Percentiles rank a stretch among this genome's conserved stretches.
These are phyloP conservation scores for Tipula lateralis DNA, from an alignment of 2,888 invertebrate species.

Conservation along the genomic window DNA sequence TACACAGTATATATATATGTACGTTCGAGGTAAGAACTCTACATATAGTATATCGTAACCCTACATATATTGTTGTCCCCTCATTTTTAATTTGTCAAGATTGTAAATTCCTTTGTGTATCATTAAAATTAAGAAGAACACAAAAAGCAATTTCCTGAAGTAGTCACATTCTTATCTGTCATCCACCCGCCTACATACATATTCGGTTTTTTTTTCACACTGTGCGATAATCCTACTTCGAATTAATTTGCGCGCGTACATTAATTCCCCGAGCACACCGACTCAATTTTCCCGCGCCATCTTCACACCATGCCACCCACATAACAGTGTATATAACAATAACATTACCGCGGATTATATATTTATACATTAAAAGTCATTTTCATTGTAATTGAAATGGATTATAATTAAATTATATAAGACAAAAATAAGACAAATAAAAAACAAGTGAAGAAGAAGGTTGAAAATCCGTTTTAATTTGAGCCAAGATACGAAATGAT, in stretches of 20 bases:
- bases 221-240: background rate
- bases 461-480: conserved; percentile 15
- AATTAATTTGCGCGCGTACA: background rate
- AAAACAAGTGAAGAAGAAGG: conserved; percentile 5
- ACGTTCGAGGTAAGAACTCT: background rate
- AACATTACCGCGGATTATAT: background rate
- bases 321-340: background rate
- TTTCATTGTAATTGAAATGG: conserved; percentile 24
- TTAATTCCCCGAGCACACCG: background rate
- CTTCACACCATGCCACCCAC: background rate
- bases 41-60: background rate
- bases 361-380: conserved; percentile 20
- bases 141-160: background rate
- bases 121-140: background rate
- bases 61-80: background rate
- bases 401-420: conserved; percentile 6
- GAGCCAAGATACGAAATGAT: background rate
- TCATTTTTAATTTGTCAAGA: background rate
- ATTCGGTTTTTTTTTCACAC: background rate
- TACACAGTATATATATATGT: background rate
- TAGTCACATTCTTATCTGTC: background rate
- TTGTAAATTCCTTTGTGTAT: background rate
- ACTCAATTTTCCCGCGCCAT: background rate
- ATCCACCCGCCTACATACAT: background rate
- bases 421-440: background rate